These are phyloP conservation scores for Subanguina moxae DNA, from an alignment of 1,140 invertebrate species.

Conservation along the genomic window DNA sequence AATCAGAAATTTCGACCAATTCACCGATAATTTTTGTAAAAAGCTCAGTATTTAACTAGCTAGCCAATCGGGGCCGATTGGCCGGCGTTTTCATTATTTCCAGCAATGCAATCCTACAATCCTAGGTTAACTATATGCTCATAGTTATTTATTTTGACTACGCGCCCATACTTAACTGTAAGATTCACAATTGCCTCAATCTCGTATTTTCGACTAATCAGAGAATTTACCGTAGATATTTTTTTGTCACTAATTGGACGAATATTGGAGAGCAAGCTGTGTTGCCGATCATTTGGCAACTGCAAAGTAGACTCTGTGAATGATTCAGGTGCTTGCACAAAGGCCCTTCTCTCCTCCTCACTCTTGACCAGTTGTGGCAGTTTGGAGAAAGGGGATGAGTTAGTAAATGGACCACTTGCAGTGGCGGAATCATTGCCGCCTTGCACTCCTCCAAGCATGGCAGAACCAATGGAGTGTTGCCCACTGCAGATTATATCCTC, in stretches of 20 bases:
- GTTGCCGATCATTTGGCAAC: not conserved
- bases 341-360: not conserved
- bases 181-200: too few relatives aligned
- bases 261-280: not conserved
- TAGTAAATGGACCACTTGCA: not conserved
- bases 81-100: too few relatives aligned
- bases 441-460: not conserved
- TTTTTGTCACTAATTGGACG: not conserved
- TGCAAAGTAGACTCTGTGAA: not conserved
- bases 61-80: too few relatives aligned
- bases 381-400: too few relatives aligned
- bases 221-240: not conserved
- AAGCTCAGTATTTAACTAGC: too few relatives aligned
- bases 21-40: too few relatives aligned
- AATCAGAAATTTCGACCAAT: too few relatives aligned
- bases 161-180: too few relatives aligned
- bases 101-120: too few relatives aligned
- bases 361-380: not conserved
- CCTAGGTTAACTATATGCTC: too few relatives aligned
- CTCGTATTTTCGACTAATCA: too few relatives aligned
- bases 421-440: not conserved
- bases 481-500: conserved; percentile 48
- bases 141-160: too few relatives aligned
- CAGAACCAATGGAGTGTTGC: not conserved
- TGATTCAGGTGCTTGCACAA: conserved; percentile 4